Evolutionary conservation across 2,888 invertebrate species (phyloP), one percentile per base, ranked within the genome.

Genomic region (Brenthis hecate): DNA sequence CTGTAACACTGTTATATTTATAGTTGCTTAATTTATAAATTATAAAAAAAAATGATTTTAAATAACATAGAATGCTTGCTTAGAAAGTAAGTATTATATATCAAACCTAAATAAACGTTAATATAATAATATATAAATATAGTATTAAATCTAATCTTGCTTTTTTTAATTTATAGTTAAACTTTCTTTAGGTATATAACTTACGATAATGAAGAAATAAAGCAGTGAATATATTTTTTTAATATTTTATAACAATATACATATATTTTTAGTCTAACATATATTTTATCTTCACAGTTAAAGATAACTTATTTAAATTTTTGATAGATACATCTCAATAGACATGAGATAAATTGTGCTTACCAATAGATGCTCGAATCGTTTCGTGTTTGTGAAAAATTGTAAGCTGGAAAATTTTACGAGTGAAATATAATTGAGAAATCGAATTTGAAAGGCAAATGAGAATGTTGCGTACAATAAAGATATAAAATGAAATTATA

Each of bases 341-440:
- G 56, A 69, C 16, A 43, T 57, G 60, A 66, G 65, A 73, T 66
- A 66, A 71, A 65, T 72, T 62, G 56, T 72, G 65, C 54, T 57
- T 57, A 69, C 61, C 50, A 65, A 75, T 78, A 69, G 63, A 66
- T 71, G 64, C 61, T 56, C 54, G 53, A 69, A 69, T 77, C 73
- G 75, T 72, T 73, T 74, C 73, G 70, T 75, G 73, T 77, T 76
- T 76, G 74, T 79, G 78, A 81, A 77, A 80, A 76, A 81, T 78
- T 74, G 76, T 75, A 72, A 76, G 72, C 70, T 76, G 74, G 71
- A 72, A 73, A 69, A 72, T 74, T 77, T 71, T 70, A 70, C 71
- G 73, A 75, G 73, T 71, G 75, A 68, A 71, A 75, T 76, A 74
- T 76, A 74, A 78, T 76, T 75, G 75, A 76, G 72, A 70, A 69